Evolutionary conservation across 2,113 vertebrate species (phyloP), one percentile per base, ranked within the genome.

Genomic region (Lichenostomus cassidix): DNA sequence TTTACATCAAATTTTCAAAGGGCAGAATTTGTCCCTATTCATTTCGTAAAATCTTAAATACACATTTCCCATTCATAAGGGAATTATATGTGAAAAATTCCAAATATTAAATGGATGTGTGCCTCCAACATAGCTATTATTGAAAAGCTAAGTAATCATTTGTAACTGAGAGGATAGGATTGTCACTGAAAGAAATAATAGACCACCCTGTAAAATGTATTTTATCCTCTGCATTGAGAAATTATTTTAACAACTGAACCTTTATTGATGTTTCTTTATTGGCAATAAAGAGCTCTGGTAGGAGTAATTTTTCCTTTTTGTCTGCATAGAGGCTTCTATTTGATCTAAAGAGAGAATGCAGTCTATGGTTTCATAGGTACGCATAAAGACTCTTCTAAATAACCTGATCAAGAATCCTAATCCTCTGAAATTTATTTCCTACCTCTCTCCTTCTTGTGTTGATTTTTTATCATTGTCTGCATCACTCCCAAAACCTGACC

Each of bases 351-450:
- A 90, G 70, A 87, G 59, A 90, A 80, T 62, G 23, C 4, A 37
- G 22, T 50, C 20, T 71, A 55, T 88, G 56, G 68, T 88, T 94
- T 95, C 60, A 68, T 62, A 23, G 15, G 31, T 63, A 41, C 85
- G 53, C 37, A 39, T 33, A 35, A 89, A 91, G 64, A 28, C 37
- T 89, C 60, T 78, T 92, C 65, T 89, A 89, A 96, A 94, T 87
- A 76, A 74, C 60, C 20, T 42, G n/a, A 90, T 86, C 27, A 39
- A 64, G 71, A 69, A 42, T 59, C 47, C 79, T 87, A 64, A 81
- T 76, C 53, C 42, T 76, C 67, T 95, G 44, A 88, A 69, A 87
- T 56, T 13, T 64, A 55, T 84, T 90, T 96, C 42, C 37, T 67
- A 59, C 39, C 24, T 75, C 35, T 83, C 27, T 85, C 39, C 7